phyloP scores from a whole-genome alignment of 1,140 invertebrate genomes.

The Aphelenchoides avenae region DNA sequence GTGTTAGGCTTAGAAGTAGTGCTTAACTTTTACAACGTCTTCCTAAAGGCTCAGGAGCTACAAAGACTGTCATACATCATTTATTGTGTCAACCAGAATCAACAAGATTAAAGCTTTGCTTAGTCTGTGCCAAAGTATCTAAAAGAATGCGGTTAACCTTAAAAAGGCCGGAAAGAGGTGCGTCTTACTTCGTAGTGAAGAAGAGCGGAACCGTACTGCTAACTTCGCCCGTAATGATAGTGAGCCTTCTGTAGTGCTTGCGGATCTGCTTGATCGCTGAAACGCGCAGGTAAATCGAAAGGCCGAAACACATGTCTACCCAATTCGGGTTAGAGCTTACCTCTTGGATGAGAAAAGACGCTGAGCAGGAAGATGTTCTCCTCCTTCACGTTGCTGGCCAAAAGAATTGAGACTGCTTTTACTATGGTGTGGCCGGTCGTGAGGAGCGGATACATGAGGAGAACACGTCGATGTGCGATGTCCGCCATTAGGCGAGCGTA shows the following conservation, averaged over 20 bases:
- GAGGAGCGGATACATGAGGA: slow-evolving; percentile 73
- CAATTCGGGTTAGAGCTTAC: slow-evolving; percentile 13
- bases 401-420: slow-evolving; percentile 45
- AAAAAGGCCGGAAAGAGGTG: too few species aligned
- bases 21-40: neutral
- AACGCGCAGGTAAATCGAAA: slow-evolving; percentile 10
- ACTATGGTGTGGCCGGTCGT: slow-evolving; percentile 43
- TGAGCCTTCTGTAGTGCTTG: slow-evolving; percentile 26
- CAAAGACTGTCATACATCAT: too few species aligned
- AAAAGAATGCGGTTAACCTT: too few species aligned
- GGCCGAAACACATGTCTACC: slow-evolving; percentile 6
- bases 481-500: slow-evolving; percentile 97
- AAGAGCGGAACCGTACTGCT: slow-evolving; percentile 25
- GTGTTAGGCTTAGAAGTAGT: neutral
- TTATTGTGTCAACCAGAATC: neutral
- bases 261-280: slow-evolving; percentile 28
- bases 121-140: slow-evolving; percentile 21
- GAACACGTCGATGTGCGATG: slow-evolving; percentile 77
- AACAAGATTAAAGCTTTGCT: neutral
- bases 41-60: too few species aligned
- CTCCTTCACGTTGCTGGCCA: slow-evolving; percentile 35
- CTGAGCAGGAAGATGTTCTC: slow-evolving; percentile 46
- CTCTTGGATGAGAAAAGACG: slow-evolving; percentile 41
- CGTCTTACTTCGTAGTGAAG: slow-evolving; percentile 49
- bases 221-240: slow-evolving; percentile 42